Conservation (phyloP, 2,797 vertebrate genomes). For the Sebastes umbrosus region DNA sequence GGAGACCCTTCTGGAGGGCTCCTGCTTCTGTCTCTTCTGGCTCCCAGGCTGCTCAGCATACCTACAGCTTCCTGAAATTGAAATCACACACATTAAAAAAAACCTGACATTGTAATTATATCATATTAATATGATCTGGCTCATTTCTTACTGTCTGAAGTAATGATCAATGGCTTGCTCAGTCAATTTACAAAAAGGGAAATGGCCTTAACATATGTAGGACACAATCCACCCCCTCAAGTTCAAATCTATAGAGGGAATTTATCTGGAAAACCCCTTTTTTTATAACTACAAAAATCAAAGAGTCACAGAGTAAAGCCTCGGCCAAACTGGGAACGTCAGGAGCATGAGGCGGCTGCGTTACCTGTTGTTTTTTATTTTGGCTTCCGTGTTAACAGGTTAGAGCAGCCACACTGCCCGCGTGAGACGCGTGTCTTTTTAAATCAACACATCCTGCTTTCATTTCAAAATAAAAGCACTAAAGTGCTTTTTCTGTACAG, state of each 20-base stretch:
- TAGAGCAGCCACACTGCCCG: too few relatives aligned
- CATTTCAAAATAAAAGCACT: too few relatives aligned
- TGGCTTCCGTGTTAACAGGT: accelerated
- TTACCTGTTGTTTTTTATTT: too few relatives aligned
- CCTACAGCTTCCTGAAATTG: constrained; percentile 79
- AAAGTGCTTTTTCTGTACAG: too few relatives aligned
- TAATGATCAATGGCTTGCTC: neutral
- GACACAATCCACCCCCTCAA: too few relatives aligned
- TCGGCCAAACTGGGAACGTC: too few relatives aligned
- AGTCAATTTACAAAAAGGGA: neutral
- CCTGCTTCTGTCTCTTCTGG: constrained; percentile 78
- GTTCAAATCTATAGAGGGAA: too few relatives aligned
- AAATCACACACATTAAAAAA: neutral
- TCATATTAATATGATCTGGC: neutral
- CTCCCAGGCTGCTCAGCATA: constrained; percentile 82
- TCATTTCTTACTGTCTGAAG: neutral
- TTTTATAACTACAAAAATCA: too few relatives aligned
- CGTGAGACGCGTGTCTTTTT: too few relatives aligned
- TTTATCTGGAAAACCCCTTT: too few relatives aligned
- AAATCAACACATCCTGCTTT: too few relatives aligned
- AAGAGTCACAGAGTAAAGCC: too few relatives aligned
- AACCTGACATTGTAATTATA: neutral
- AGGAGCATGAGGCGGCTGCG: accelerated
- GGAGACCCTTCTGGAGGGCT: constrained; percentile 74
- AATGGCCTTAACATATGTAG: constrained; percentile 40